Evolutionary conservation across 1,140 invertebrate species (phyloP), one percentile per base, ranked within the genome.

Genomic region (Stegodyphus dumicola): DNA sequence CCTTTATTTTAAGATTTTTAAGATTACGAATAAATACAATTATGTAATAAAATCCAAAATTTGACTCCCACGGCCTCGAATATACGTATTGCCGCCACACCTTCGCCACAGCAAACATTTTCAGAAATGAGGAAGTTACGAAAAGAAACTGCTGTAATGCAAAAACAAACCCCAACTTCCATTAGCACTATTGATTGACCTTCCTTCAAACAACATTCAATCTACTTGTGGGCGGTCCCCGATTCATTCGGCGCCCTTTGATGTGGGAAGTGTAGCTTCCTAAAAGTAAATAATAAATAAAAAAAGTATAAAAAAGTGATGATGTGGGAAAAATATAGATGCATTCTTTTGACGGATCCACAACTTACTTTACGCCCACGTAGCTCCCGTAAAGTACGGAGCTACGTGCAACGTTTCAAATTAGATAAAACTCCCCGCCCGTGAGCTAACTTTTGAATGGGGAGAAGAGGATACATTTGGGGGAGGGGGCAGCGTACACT

Each of bases 391-490:
- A 9, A 18, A 17, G 6, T 7, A 52, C 71, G n/a, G 52, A 2
- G 11, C 48, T n/a, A n/a, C 77, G 6, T 33, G 33, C 67, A 71
- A 54, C 67, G 54, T 60, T 80, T 80, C 77, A 80, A 80, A 80
- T 80, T 80, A 80, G 77, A 80, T 80, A 69, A 67, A 64, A 51
- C 6, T n/a, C 17, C 33, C 17, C 33, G 67, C 66, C 71, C 77
- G 77, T 80, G 77, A 80, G 66, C n/a, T 11, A 80, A 71, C 52
- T 80, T 71, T 65, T 69, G 67, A 80, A 80, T 80, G 77, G 66
- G 67, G 56, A 18, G 49, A 69, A 15, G n/a, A 13, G 1, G 7
- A 7, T 6, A 66, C 65, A n/a, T 67, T 7, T 7, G 17, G n/a
- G 65, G 7, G 17, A 4, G n/a, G n/a, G 17, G 65, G 17, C n/a